Evolutionary conservation across 1,140 invertebrate genomes (phyloP).

Genomic region (Heliconius congener): DNA sequence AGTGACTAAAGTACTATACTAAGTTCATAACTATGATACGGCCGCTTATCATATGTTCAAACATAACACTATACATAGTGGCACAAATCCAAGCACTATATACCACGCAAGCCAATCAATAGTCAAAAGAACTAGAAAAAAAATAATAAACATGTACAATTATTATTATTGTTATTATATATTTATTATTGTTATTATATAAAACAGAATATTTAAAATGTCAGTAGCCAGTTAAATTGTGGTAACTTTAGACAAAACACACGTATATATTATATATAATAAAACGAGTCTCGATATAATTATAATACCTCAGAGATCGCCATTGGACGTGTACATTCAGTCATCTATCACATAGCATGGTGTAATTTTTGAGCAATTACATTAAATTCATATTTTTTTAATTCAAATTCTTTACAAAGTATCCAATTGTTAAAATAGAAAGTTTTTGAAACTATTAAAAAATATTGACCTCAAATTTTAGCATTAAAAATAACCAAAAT

Average conservation of each 20-base stretch:
- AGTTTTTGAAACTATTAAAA: neutral
- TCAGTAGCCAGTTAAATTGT: conserved; percentile 16
- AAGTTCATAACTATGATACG: conserved; percentile 17
- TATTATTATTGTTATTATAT: conserved; percentile 8
- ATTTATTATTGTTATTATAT: neutral
- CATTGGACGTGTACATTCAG: conserved; percentile 44
- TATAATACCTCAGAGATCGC: conserved; percentile 34
- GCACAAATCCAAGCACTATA: conserved; percentile 6
- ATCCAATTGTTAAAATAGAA: neutral
- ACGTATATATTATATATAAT: conserved; percentile 20
- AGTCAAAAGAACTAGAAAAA: neutral
- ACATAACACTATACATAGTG: neutral
- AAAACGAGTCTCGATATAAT: conserved; percentile 24
- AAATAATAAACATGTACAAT: neutral
- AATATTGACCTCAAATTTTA: neutral
- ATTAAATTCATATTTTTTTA: conserved; percentile 25
- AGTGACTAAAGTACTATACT: conserved; percentile 24
- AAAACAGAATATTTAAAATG: conserved; percentile 2
- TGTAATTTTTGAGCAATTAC: conserved; percentile 61
- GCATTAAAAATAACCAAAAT: neutral
- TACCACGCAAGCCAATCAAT: neutral
- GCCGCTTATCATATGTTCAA: neutral
- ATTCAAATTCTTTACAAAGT: neutral
- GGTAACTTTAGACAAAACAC: conserved; percentile 36
- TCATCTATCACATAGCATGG: conserved; percentile 44